Evolutionary conservation across 1,140 invertebrate species (phyloP), one percentile per base, ranked within the genome.

Genomic region (Drosophila bipectinata): DNA sequence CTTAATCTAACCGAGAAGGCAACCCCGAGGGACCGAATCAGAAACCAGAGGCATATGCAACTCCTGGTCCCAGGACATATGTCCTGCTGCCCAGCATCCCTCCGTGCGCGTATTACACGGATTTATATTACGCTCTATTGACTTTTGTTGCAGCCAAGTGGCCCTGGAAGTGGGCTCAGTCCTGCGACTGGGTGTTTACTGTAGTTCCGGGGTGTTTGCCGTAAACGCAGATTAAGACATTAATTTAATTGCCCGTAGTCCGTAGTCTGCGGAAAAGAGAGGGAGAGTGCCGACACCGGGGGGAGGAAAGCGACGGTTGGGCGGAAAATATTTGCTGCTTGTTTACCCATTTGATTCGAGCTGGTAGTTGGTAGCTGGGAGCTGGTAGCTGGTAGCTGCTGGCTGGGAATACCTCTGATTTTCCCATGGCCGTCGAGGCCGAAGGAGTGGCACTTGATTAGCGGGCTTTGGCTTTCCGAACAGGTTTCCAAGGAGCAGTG

Each of bases 71-170:
- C 83, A 41, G 73, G 64, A 63, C 77, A 79, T 90, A 83, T 90
- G 85, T 79, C 53, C 59, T 61, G 28, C 41, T 53, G 62, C 64
- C 12, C 39, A 21, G 26, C 45, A 54, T 58, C 71, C 49, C 34
- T 21, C 8, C 2, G 44, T 45, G 78, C 2, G 32, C 48, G 79
- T 15, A 80, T 90, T 90, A 90, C 83, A 88, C 63, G 82, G 87
- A 87, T 90, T 82, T 90, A 61, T 80, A 88, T 90, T 90, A 90
- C 88, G 87, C 83, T 90, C 87, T 90, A 90, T 90, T 90, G 87
- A 90, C 87, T 90, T 90, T 63, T 90, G 79, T 73, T 73, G 72
- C 68, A 71, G 69, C 68, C 84, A 83, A 87, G 83, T 88, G 83
- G 75, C 72, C 75, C 71, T 63, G 68, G 59, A 64, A 80, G 77